Base-by-base conservation (phyloP, 2,113 vertebrate genomes). In the Camarhynchus parvulus region DNA sequence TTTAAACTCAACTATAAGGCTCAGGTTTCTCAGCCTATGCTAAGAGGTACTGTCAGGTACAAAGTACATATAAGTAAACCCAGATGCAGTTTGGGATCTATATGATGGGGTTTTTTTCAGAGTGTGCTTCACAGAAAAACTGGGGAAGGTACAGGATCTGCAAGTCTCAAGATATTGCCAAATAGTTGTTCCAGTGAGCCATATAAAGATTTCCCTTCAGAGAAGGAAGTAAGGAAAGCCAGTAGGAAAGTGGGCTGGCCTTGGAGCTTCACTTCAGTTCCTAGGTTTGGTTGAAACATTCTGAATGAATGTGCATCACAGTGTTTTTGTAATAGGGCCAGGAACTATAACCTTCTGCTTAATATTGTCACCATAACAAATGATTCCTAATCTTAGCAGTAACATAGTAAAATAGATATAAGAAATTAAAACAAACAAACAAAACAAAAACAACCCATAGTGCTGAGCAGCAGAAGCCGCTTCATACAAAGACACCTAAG, bases 361-460 rank as follows among this genome's bases (percentile, higher is more conserved):
- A 53, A 49, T 9, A 31, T 37, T 58, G 24, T 53, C 30, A 50
- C 15, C 24, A 10, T 15, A 69, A 31, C 4, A 68, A 68, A 31
- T 27, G 3, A 76, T 75, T 59, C 24, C 31, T 47, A 35, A 63
- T 50, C 52, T 55, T 87, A 69, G 24, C 42, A 72, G 39, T 39
- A 78, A 31, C 4, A 18, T 50, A 33, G 5, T 37, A 17, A 37
- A 73, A 58, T 6, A 68, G 35, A 62, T 84, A n/a, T 41, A 41
- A 46, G 49, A 25, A 8, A 25, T 31, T 49, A 6, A 4, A 16
- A 47, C 41, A 72, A 35, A 39, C 35, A 33, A 11, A 7, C 44
- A 6, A 4, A 12, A 46, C 3, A 64, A 7, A 4, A 12, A 46
- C 4, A 44, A 16, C 3, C 4, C 1, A 2, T 44, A 20, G 15